These are phyloP conservation scores for Gymnothorax javanicus DNA, from an alignment of 2,797 vertebrate species.

Conservation along the genomic window DNA sequence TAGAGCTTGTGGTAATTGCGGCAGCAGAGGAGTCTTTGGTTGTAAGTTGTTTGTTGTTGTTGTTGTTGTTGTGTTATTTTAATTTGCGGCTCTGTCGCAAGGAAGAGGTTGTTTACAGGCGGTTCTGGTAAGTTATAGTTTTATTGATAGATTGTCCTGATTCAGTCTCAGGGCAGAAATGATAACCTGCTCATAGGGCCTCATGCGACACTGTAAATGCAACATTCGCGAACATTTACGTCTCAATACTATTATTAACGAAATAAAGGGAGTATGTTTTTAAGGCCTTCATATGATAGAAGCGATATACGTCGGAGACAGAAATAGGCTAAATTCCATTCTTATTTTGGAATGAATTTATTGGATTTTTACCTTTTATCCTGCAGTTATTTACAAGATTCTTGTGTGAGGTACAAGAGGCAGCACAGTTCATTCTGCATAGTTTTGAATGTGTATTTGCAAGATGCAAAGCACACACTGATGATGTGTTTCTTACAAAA, in stretches of 20 bases:
- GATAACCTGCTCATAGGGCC: not conserved
- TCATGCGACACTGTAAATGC: not conserved
- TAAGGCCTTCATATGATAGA: not conserved
- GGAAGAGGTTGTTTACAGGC: not conserved
- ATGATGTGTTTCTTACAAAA: not conserved
- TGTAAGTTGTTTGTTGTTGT: not conserved
- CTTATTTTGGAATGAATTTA: not conserved
- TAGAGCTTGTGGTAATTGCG: not conserved
- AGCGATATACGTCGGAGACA: not conserved
- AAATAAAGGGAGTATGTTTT: not conserved
- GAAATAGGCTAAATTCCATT: too few species aligned
- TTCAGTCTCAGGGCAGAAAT: not conserved
- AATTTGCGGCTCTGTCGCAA: not conserved
- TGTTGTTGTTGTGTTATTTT: not conserved
- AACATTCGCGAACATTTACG: not conserved
- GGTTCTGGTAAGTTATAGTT: not conserved
- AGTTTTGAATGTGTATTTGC: not conserved
- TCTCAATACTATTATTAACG: not conserved
- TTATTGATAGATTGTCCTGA: not conserved
- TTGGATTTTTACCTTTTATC: not conserved
- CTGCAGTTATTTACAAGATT: not conserved
- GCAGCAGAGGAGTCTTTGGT: not conserved
- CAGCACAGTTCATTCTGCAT: not conserved
- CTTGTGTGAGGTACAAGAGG: not conserved
- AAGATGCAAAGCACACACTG: not conserved